Evolutionary conservation across 2,113 vertebrate genomes (phyloP).

Genomic region (Tachycineta bicolor): DNA sequence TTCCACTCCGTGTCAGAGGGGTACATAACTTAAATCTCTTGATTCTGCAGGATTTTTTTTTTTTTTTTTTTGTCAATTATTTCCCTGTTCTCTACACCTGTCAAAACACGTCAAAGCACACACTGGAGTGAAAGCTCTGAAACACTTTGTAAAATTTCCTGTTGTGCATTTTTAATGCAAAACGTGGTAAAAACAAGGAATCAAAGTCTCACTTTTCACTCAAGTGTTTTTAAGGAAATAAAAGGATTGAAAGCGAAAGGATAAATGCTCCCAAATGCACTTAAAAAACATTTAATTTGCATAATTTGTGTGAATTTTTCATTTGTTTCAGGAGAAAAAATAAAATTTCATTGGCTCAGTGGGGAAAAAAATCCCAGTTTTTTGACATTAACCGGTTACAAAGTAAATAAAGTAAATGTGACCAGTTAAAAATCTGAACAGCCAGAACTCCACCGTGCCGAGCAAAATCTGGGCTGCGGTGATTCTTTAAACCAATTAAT

Average conservation of each 20-base stretch:
- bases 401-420: not conserved
- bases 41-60: too few relatives aligned
- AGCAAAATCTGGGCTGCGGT: not conserved
- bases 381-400: not conserved
- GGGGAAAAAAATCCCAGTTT: not conserved
- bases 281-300: not conserved
- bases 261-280: not conserved
- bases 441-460: not conserved
- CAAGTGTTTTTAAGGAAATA: not conserved
- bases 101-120: too few relatives aligned
- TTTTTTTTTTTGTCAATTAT: too few relatives aligned
- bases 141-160: constrained; percentile 37
- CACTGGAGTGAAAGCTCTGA: too few relatives aligned
- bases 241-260: not conserved
- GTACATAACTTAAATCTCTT: too few relatives aligned
- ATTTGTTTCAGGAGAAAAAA: not conserved
- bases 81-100: too few relatives aligned
- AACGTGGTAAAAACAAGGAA: not conserved
- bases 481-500: not conserved
- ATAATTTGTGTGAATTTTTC: not conserved
- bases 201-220: not conserved
- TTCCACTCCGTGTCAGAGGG: too few relatives aligned
- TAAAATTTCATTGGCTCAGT: not conserved
- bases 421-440: not conserved
- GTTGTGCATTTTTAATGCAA: not conserved